Percentiles rank a stretch among this genome's conserved stretches.
phyloP scores from a whole-genome alignment of 1,140 invertebrate genomes.

The Bombus breviceps region DNA sequence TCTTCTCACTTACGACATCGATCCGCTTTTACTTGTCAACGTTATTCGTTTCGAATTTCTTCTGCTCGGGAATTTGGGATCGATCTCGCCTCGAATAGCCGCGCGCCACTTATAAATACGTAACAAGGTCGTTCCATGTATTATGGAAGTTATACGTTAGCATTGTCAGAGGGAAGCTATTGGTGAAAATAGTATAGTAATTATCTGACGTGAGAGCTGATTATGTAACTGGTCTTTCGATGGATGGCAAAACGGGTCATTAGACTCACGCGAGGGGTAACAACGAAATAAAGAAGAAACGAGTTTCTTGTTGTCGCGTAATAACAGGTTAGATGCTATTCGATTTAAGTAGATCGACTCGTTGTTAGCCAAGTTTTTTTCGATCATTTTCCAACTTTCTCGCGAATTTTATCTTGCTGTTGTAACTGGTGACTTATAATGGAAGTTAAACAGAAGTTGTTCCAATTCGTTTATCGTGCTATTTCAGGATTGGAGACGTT shows the following conservation, averaged over 20 bases:
- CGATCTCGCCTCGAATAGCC: background rate
- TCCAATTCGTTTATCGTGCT: background rate
- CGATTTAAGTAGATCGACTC: constrained; percentile 2
- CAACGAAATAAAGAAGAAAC: constrained; percentile 24
- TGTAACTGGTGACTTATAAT: background rate
- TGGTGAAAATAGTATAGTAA: background rate
- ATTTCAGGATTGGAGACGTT: background rate
- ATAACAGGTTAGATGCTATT: constrained; percentile 6
- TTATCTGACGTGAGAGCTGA: background rate
- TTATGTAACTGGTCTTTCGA: background rate
- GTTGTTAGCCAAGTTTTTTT: background rate
- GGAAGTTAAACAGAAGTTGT: background rate
- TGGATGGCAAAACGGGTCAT: constrained; percentile 18
- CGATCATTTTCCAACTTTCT: background rate
- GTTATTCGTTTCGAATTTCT: background rate
- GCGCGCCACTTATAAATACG: background rate
- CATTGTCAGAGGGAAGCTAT: background rate
- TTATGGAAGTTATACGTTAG: background rate
- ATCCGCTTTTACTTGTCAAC: background rate
- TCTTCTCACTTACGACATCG: background rate
- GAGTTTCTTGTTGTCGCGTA: constrained; percentile 14
- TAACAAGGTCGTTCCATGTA: constrained; percentile 10
- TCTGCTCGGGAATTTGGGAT: background rate
- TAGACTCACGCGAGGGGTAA: background rate
- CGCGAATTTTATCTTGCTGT: background rate